phyloP scores from a whole-genome alignment of 2,888 invertebrate species.

The Resseliella maxima region DNA sequence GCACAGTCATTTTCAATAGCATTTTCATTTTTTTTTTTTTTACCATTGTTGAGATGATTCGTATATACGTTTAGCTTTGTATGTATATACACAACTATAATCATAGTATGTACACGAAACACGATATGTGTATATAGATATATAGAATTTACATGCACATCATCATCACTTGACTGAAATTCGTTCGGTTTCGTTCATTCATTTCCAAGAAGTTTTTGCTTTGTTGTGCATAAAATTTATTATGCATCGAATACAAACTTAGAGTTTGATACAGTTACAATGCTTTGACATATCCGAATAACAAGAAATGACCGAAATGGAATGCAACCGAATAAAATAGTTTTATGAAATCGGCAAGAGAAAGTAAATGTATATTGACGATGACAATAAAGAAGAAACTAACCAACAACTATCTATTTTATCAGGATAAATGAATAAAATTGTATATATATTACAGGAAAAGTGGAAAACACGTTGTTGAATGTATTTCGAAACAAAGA shows the following conservation, averaged over 20 bases:
- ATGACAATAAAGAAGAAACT: background rate
- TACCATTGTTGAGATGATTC: background rate
- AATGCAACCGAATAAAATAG: background rate
- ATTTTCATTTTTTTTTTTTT: too few relatives aligned
- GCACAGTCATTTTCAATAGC: too few relatives aligned
- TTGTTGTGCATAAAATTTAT: constrained; percentile 25
- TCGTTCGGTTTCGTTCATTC: background rate
- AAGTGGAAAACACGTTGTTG: background rate
- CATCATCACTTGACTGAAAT: background rate
- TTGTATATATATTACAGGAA: constrained; percentile 38
- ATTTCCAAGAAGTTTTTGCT: background rate
- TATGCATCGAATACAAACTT: constrained; percentile 30
- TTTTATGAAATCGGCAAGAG: too few relatives aligned
- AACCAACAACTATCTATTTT: background rate
- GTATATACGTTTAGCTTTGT: too few relatives aligned
- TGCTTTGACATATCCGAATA: background rate
- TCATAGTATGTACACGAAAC: too few relatives aligned
- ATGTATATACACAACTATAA: too few relatives aligned
- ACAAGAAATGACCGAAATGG: background rate
- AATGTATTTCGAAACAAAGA: background rate
- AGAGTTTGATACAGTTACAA: background rate
- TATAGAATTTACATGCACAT: background rate
- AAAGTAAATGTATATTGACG: background rate
- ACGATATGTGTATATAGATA: too few relatives aligned
- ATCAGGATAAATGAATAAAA: constrained; percentile 37